These are phyloP conservation scores for Pleuronectes platessa DNA, from an alignment of 2,113 vertebrate species.

Conservation along the genomic window DNA sequence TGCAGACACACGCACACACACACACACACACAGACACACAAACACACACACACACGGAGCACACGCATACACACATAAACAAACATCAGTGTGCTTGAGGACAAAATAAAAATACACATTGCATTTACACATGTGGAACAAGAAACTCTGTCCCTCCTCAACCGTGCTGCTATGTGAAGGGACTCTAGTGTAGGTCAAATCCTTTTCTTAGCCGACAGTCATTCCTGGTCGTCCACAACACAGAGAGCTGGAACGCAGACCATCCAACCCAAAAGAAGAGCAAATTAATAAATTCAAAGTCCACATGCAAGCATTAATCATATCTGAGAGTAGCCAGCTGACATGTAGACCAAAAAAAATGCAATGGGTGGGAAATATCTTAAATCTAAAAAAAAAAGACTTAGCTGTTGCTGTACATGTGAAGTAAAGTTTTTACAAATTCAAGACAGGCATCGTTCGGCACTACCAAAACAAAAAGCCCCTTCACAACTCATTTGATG, in stretches of 20 bases:
- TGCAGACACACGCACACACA: conserved; percentile 33
- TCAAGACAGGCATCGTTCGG: conserved; percentile 14
- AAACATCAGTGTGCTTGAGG: conserved; percentile 29
- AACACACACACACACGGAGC: conserved; percentile 3
- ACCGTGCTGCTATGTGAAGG: conserved; percentile 24
- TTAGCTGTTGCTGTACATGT: no score
- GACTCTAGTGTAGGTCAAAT: conserved; percentile 34
- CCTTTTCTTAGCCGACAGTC: conserved; percentile 45
- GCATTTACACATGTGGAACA: conserved; percentile 30
- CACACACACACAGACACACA: background rate
- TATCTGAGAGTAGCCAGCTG: no score
- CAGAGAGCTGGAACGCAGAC: conserved; percentile 18
- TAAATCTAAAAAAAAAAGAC: background rate
- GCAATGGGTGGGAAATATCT: background rate
- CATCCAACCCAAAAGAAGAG: conserved; percentile 21
- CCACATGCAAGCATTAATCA: conserved; percentile 1
- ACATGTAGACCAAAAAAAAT: background rate
- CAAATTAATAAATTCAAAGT: conserved; percentile 31
- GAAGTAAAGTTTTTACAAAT: no score
- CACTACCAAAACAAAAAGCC: conserved; percentile 40
- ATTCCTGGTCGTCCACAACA: conserved; percentile 2
- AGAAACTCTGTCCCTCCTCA: conserved; percentile 56
- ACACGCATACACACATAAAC: conserved; percentile 17
- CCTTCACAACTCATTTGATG: conserved; percentile 36
- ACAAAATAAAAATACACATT: conserved; percentile 42